These are phyloP conservation scores for Halocynthia roretzi DNA, from an alignment of 23 tunicate species.

Conservation along the genomic window DNA sequence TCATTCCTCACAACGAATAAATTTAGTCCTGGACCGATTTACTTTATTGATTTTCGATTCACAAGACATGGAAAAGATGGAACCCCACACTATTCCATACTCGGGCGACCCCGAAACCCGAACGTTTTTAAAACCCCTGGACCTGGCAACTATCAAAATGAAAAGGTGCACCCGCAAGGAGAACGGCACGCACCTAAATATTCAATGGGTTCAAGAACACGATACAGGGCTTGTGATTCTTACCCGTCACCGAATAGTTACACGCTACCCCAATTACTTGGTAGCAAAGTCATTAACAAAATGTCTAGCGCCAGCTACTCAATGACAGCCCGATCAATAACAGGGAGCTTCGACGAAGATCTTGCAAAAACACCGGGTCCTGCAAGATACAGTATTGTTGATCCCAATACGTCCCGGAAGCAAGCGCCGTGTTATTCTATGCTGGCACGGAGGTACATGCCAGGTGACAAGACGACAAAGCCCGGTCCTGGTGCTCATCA, in stretches of 20 bases:
- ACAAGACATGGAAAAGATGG: constrained; percentile 88
- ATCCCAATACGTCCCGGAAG: constrained; percentile 52
- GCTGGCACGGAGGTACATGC: constrained; percentile 81
- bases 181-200: constrained; percentile 75
- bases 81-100: constrained; percentile 75
- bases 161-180: constrained; percentile 77
- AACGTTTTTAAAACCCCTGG: constrained; percentile 84
- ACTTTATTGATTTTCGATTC: constrained; percentile 61
- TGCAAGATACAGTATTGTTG: constrained; percentile 72
- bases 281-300: constrained; percentile 81
- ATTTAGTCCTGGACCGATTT: constrained; percentile 87
- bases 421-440: constrained; percentile 81
- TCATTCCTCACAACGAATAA: constrained; percentile 45
- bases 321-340: constrained; percentile 66
- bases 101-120: constrained; percentile 73
- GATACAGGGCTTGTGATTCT: constrained; percentile 69
- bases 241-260: constrained; percentile 86
- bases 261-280: constrained; percentile 65
- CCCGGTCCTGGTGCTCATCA: constrained; percentile 94
- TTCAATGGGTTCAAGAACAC: constrained; percentile 78
- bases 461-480: constrained; percentile 92
- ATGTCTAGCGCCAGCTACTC: constrained; percentile 68
- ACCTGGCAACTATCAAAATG: constrained; percentile 89
- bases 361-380: constrained; percentile 93
- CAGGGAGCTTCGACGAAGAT: constrained; percentile 85